Evolutionary conservation across 2,797 vertebrate species (phyloP).

Genomic region (Siniperca undulata): DNA sequence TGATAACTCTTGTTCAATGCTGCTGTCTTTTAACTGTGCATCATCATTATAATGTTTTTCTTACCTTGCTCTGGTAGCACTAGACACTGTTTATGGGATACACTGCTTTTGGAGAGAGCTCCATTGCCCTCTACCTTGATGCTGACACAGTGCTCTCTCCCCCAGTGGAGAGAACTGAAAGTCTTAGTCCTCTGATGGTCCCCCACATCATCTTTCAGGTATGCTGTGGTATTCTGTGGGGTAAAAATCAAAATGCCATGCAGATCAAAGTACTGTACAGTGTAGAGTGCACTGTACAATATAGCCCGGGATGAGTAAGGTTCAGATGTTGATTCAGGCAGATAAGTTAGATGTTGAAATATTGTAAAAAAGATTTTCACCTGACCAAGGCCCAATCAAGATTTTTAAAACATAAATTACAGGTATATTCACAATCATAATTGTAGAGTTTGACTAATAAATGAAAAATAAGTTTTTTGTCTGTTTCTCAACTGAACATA

Average conservation of each 20-base stretch:
- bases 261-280: neutral
- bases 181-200: slow-evolving; percentile 23
- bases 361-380: neutral
- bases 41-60: neutral
- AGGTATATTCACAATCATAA: neutral
- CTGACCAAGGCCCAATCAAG: neutral
- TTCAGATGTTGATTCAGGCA: neutral
- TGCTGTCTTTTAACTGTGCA: neutral
- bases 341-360: neutral
- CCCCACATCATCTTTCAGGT: slow-evolving; percentile 19
- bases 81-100: slow-evolving; percentile 73
- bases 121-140: slow-evolving; percentile 45
- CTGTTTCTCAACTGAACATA: too few species aligned
- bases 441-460: neutral
- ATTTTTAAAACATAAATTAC: neutral
- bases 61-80: slow-evolving; percentile 78
- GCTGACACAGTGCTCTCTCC: slow-evolving; percentile 80
- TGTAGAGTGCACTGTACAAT: neutral
- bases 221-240: slow-evolving; percentile 56
- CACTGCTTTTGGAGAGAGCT: neutral
- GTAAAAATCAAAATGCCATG: neutral
- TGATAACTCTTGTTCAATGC: neutral
- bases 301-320: neutral
- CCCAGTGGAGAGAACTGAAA: slow-evolving; percentile 72
- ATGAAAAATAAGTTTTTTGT: neutral